Percentiles rank a stretch among this genome's conserved stretches.
Evolutionary conservation across 2,797 vertebrate species (phyloP).

Genomic region (Halcyon badia): DNA sequence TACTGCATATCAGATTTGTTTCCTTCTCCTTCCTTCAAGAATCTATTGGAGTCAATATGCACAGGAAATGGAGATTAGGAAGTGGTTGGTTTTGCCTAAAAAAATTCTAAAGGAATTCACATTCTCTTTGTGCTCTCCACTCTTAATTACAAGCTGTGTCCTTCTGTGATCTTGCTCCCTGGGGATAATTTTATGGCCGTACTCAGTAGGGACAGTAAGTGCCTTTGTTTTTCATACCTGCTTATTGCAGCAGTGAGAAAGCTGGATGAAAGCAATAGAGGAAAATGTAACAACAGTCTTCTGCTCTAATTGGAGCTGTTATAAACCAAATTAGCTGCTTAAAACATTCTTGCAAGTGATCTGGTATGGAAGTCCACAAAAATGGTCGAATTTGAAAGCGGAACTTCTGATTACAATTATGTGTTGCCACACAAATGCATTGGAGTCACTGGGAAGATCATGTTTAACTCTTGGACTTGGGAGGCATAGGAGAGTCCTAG

Average conservation of each 20-base stretch:
- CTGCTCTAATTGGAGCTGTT: background rate
- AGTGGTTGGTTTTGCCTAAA: background rate
- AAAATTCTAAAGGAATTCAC: background rate
- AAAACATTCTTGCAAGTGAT: background rate
- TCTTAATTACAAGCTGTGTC: background rate
- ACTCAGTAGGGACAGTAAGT: background rate
- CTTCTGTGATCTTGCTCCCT: background rate
- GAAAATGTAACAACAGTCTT: background rate
- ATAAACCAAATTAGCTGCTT: background rate
- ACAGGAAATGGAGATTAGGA: background rate
- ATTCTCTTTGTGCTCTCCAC: background rate
- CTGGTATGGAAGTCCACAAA: background rate
- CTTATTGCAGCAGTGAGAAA: background rate
- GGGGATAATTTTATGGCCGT: background rate
- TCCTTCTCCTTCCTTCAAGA: background rate
- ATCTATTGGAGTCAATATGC: fast-evolving
- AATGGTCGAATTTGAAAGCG: background rate
- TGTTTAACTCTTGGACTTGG: background rate
- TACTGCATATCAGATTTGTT: fast-evolving
- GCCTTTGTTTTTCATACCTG: background rate
- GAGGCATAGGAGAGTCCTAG: background rate
- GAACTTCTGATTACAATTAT: background rate
- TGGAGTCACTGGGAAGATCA: background rate
- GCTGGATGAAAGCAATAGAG: background rate
- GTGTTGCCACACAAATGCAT: background rate